phyloP scores from a whole-genome alignment of 1,140 invertebrate species.

The Holcopasites calliopsidis region DNA sequence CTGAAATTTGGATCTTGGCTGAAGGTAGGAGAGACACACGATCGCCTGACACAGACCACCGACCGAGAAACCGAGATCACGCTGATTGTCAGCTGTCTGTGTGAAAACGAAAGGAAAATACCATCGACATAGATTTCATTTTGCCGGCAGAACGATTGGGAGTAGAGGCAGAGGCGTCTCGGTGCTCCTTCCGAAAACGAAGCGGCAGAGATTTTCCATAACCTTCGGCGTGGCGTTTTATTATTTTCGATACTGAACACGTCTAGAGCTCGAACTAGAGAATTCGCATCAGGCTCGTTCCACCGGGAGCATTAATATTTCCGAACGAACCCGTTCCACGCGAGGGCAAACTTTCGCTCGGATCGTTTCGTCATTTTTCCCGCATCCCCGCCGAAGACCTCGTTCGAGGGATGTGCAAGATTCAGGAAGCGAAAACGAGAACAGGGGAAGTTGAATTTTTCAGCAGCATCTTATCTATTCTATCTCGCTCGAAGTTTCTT shows the following conservation, averaged over 20 bases:
- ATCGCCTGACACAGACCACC: slow-evolving; percentile 14
- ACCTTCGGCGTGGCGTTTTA: neutral
- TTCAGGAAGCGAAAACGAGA: neutral
- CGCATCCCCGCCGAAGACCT: neutral
- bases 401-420: too few species aligned
- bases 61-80: slow-evolving; percentile 12
- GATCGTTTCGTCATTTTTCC: slow-evolving; percentile 13
- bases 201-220: slow-evolving; percentile 2
- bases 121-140: slow-evolving; percentile 73
- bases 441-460: neutral
- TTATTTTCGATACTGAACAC: slow-evolving; percentile 20
- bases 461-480: neutral
- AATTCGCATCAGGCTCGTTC: neutral
- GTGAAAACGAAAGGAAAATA: slow-evolving; percentile 74
- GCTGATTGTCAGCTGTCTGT: slow-evolving; percentile 70
- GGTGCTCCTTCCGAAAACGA: neutral
- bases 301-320: slow-evolving; percentile 19
- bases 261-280: neutral
- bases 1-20: too few species aligned
- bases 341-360: too few species aligned
- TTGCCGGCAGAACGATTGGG: slow-evolving; percentile 62
- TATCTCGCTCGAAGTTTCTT: too few species aligned
- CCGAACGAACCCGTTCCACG: neutral
- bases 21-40: too few species aligned
- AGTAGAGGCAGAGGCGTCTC: neutral